Evolutionary conservation across 2,797 vertebrate species (phyloP).

Genomic region (Alectoris magna): DNA sequence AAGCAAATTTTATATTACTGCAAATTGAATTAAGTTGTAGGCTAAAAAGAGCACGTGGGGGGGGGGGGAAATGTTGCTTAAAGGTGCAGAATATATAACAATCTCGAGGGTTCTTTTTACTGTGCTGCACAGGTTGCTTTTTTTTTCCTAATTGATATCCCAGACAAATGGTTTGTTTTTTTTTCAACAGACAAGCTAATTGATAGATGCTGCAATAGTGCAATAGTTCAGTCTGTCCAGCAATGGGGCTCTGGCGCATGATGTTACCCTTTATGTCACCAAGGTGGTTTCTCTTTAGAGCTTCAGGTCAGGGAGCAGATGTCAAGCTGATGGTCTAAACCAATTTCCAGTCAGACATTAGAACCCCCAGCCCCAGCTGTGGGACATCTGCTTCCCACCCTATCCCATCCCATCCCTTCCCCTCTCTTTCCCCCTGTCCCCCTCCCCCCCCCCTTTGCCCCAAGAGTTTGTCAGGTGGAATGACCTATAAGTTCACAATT

Average conservation of each 20-base stretch:
- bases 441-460: no score
- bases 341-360: background rate
- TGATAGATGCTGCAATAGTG: background rate
- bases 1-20: background rate
- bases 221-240: background rate
- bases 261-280: background rate
- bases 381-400: background rate
- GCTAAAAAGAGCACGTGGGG: background rate
- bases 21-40: background rate
- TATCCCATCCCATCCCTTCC: no score
- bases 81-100: background rate
- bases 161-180: background rate
- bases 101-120: background rate
- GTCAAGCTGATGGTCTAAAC: background rate
- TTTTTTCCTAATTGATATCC: background rate
- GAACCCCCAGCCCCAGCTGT: background rate
- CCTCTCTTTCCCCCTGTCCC: no score
- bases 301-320: background rate
- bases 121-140: background rate
- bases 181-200: background rate
- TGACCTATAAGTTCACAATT: background rate
- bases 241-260: rapidly evolving
- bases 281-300: background rate
- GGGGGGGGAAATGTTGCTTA: background rate
- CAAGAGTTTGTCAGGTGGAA: background rate